These are phyloP conservation scores for Elaphurus davidianus DNA, from an alignment of 2,113 vertebrate species.

Conservation along the genomic window DNA sequence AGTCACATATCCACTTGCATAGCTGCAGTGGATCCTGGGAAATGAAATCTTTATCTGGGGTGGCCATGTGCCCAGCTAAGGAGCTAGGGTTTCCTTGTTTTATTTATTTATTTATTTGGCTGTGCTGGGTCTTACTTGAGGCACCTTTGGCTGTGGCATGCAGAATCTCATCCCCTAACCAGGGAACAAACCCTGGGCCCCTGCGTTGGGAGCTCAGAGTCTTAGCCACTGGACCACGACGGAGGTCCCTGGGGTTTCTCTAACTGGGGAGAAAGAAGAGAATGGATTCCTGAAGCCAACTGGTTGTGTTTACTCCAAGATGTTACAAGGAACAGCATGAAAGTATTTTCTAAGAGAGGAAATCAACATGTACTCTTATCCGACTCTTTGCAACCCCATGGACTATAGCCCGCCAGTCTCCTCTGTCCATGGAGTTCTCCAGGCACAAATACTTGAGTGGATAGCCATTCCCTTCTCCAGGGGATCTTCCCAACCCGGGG, in stretches of 20 bases:
- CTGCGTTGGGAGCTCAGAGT: background rate
- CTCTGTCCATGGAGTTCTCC: background rate
- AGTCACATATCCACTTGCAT: background rate
- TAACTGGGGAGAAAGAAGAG: background rate
- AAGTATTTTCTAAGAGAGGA: background rate
- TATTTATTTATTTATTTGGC: background rate
- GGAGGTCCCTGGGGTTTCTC: background rate
- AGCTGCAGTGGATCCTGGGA: background rate
- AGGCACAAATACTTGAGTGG: background rate
- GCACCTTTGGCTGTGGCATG: background rate
- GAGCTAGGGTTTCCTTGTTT: background rate
- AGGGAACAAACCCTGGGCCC: background rate
- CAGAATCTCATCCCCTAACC: background rate
- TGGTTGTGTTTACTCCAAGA: background rate
- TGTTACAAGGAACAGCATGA: background rate
- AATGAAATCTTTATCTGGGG: background rate
- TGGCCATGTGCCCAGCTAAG: background rate
- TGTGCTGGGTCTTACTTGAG: background rate
- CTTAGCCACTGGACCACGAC: background rate
- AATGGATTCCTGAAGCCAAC: background rate
- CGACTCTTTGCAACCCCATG: rapidly evolving
- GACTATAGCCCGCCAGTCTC: background rate
- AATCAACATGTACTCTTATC: background rate
- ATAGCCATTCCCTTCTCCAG: background rate
- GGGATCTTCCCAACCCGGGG: background rate